Percentiles rank a stretch among this genome's conserved stretches.
These are phyloP conservation scores for Pseudomyrmex pallidus DNA, from an alignment of 1,140 invertebrate species.

Conservation along the genomic window DNA sequence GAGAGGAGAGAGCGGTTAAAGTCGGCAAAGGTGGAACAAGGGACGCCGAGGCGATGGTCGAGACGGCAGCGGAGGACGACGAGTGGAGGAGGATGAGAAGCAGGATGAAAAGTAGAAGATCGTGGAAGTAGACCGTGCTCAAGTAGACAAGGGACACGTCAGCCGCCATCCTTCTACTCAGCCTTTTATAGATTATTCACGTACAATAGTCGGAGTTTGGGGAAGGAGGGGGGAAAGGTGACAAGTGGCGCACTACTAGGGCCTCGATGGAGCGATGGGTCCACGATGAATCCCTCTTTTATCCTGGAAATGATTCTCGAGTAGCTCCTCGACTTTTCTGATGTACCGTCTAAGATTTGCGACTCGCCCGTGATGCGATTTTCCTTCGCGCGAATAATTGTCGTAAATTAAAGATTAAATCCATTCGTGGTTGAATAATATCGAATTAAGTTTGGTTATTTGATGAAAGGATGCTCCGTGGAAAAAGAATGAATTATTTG, in stretches of 20 bases:
- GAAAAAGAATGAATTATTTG: slow-evolving; percentile 60
- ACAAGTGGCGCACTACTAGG: slow-evolving; percentile 71
- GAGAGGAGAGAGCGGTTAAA: slow-evolving; percentile 57
- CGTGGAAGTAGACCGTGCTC: slow-evolving; percentile 81
- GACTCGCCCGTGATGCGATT: slow-evolving; percentile 23
- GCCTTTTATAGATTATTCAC: slow-evolving; percentile 85
- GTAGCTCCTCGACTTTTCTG: slow-evolving; percentile 55
- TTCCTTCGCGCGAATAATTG: slow-evolving; percentile 33
- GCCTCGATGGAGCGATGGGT: slow-evolving; percentile 42
- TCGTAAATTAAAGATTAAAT: slow-evolving; percentile 32
- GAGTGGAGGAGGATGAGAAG: slow-evolving; percentile 48
- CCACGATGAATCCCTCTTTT: slow-evolving; percentile 56
- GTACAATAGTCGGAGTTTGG: slow-evolving; percentile 76
- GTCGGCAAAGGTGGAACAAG: slow-evolving; percentile 45
- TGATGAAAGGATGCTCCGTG: neutral
- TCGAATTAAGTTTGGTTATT: neutral
- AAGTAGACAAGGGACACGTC: slow-evolving; percentile 85
- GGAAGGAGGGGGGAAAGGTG: slow-evolving; percentile 57
- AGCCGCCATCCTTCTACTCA: slow-evolving; percentile 80
- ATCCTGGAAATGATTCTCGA: slow-evolving; percentile 41
- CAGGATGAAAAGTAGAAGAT: slow-evolving; percentile 82
- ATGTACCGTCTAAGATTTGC: slow-evolving; percentile 44
- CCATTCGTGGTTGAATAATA: neutral
- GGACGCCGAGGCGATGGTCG: slow-evolving; percentile 36
- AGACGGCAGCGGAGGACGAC: slow-evolving; percentile 59